Percentiles rank a stretch among this genome's conserved stretches.
Evolutionary conservation across 2,797 vertebrate genomes (phyloP).

Genomic region (Fringilla coelebs): DNA sequence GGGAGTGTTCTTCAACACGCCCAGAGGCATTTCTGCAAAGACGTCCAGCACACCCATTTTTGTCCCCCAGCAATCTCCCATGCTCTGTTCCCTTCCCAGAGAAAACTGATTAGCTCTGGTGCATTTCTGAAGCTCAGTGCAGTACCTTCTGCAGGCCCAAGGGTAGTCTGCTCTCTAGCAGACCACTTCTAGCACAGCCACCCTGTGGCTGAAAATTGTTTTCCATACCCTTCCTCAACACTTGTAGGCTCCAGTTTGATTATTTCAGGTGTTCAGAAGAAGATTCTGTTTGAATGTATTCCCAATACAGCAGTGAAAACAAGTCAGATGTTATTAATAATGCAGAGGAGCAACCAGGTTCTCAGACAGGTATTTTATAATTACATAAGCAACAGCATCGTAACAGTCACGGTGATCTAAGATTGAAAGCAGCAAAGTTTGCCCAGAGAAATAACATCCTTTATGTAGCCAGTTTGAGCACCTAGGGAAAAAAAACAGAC

Average conservation of each 20-base stretch:
- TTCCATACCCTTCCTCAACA: neutral
- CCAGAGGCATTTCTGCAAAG: neutral
- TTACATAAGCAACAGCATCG: neutral
- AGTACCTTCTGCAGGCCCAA: neutral
- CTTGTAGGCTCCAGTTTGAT: neutral
- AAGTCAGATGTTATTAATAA: neutral
- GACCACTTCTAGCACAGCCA: neutral
- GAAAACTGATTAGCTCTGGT: neutral
- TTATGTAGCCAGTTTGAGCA: neutral
- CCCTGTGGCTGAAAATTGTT: neutral
- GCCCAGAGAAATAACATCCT: neutral
- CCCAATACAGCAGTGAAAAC: neutral
- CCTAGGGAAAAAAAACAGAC: neutral
- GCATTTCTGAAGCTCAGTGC: neutral
- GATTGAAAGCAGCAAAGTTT: neutral
- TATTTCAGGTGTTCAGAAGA: neutral
- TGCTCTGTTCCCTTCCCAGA: neutral
- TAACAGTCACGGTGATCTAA: neutral
- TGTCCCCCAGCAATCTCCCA: neutral
- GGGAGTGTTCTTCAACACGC: neutral
- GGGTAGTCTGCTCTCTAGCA: neutral
- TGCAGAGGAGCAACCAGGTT: neutral
- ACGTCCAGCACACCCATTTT: neutral
- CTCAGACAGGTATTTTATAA: slow-evolving; percentile 5
- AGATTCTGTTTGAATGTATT: neutral